phyloP scores from a whole-genome alignment of 2,113 vertebrate species.

The Cyphomyrus plagiostoma region DNA sequence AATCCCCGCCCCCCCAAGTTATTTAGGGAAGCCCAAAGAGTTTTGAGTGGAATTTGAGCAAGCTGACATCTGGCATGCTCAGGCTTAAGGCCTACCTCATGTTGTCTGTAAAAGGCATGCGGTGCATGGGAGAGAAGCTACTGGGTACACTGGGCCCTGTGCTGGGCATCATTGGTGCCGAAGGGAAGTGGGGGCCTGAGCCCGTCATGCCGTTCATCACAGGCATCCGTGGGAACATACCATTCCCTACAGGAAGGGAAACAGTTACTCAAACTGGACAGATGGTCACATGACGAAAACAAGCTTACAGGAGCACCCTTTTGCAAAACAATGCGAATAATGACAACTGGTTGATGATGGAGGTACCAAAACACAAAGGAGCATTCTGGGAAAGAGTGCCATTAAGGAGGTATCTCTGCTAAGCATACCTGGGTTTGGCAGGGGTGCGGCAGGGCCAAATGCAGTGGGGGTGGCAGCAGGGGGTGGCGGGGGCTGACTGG shows the following conservation, averaged over 20 bases:
- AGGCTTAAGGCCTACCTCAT: conserved; percentile 31
- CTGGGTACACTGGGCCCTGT: conserved; percentile 43
- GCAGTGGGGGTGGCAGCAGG: conserved; percentile 35
- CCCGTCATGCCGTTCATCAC: conserved; percentile 82
- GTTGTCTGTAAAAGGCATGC: conserved; percentile 59
- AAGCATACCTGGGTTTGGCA: conserved; percentile 63
- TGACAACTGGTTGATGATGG: background rate
- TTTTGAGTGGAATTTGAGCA: background rate
- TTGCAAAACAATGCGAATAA: background rate
- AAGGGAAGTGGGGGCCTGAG: conserved; percentile 62
- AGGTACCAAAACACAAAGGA: background rate
- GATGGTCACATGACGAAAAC: background rate
- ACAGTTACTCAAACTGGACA: background rate
- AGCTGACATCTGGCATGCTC: background rate
- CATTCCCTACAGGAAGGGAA: conserved; percentile 51
- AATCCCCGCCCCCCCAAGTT: background rate
- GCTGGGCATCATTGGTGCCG: conserved; percentile 57
- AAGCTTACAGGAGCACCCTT: no score
- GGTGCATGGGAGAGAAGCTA: conserved; percentile 63
- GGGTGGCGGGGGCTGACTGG: conserved; percentile 55
- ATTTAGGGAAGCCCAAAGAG: background rate
- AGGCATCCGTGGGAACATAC: conserved; percentile 72
- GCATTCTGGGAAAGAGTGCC: background rate
- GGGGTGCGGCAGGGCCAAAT: conserved; percentile 46
- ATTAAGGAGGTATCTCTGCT: background rate